Conservation (phyloP, 2,797 vertebrate species). For the Erpetoichthys calabaricus region DNA sequence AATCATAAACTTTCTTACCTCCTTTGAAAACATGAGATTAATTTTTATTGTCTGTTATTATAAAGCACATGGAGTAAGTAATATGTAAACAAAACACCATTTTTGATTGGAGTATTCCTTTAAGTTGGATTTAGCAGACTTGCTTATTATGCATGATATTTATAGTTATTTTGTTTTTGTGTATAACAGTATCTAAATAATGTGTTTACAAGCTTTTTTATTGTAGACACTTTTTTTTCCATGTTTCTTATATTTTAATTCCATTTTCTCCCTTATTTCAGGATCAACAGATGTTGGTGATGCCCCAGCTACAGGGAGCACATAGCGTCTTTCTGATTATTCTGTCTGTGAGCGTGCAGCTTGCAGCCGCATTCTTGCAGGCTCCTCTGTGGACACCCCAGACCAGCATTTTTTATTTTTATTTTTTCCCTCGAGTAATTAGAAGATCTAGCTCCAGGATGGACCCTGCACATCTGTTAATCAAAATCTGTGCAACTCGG, state of each 20-base stretch:
- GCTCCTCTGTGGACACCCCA: constrained; percentile 58
- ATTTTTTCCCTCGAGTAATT: constrained; percentile 37
- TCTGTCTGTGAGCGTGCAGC: constrained; percentile 57
- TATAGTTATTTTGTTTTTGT: too few relatives aligned
- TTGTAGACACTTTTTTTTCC: neutral
- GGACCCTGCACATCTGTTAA: constrained; percentile 50
- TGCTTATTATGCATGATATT: too few relatives aligned
- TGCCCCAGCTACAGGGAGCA: constrained; percentile 72
- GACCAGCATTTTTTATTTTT: constrained; percentile 48
- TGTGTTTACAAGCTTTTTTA: too few relatives aligned
- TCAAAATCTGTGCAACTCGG: constrained; percentile 67
- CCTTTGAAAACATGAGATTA: too few relatives aligned
- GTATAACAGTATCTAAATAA: too few relatives aligned
- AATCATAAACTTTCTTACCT: too few relatives aligned
- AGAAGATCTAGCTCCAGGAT: constrained; percentile 62
- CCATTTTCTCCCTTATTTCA: constrained; percentile 32
- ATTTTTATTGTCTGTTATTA: too few relatives aligned
- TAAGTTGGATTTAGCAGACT: too few relatives aligned
- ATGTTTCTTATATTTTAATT: fast-evolving
- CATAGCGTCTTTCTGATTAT: constrained; percentile 63
- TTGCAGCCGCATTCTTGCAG: constrained; percentile 51
- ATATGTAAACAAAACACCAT: too few relatives aligned
- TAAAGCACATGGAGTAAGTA: too few relatives aligned
- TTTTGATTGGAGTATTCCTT: too few relatives aligned
- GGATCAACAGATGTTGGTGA: constrained; percentile 74